Evolutionary conservation across 2,797 vertebrate species (phyloP), one percentile per base, ranked within the genome.

Genomic region (Anabacerthia variegaticeps): DNA sequence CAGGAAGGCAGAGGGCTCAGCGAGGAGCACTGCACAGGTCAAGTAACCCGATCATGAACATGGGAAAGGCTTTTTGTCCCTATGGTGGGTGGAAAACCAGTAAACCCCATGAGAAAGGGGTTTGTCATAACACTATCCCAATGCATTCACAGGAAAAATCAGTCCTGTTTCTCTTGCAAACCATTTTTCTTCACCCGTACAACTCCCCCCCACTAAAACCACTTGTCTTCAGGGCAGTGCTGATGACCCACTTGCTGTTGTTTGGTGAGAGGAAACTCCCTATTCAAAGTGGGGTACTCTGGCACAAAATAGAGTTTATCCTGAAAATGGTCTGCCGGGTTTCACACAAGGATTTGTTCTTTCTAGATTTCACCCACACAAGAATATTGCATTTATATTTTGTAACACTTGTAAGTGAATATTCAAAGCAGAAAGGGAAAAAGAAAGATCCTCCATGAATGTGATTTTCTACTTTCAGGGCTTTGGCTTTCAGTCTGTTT

Each of bases 51-150:
- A 21, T 54, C 41, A 28, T 2, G 3, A n/a, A n/a, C 18, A 65
- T 22, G 23, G 20, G 19, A 83, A 67, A 55, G 34, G 36, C 36
- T 68, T 34, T 54, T 52, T 28, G 52, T 36, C 26, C 32, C 26
- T 10, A 12, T 0, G 14, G 63, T 0, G 0, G 17, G 23, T 34
- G 37, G 58, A 66, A 88, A 76, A 48, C 12, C 41, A 36, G 63
- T 20, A 39, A 72, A 44, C 7, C 18, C 14, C 59, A 56, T 0
- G 1, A 10, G 2, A 1, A 36, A 44, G 6, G 32, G 3, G 4
- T 32, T 10, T 43, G 22, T 34, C 8, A 3, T 11, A 48, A 69
- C 36, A 52, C 54, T 58, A 14, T 27, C 19, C 44, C 9, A 23
- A 27, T 14, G 22, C 34, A 13, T 19, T 71, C 63, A 36, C 0